Percentiles rank a stretch among this genome's conserved stretches.
Evolutionary conservation across 2,888 invertebrate genomes (phyloP).

Genomic region (Drosophila melanosoma): DNA sequence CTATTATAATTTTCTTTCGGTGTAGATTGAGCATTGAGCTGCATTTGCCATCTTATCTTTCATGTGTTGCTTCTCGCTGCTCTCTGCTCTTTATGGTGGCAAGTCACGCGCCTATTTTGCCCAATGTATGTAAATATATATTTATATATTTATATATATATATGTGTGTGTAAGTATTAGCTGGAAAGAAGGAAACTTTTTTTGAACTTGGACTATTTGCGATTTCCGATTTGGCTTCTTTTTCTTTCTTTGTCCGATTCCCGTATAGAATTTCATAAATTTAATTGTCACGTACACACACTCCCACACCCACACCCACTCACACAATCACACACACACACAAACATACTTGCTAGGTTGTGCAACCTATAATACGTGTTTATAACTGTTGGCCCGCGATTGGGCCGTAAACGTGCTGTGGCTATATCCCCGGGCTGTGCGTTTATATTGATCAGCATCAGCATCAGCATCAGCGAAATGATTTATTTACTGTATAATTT

Average conservation of each 20-base stretch:
- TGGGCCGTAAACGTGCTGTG: slow-evolving; percentile 52
- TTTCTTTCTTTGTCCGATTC: slow-evolving; percentile 6
- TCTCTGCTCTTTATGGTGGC: slow-evolving; percentile 15
- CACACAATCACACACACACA: slow-evolving; percentile 29
- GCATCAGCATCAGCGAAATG: slow-evolving; percentile 58
- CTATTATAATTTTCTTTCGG: not conserved
- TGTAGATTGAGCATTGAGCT: slow-evolving; percentile 15
- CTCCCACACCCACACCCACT: slow-evolving; percentile 37
- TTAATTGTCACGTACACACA: slow-evolving; percentile 75
- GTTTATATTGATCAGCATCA: slow-evolving; percentile 39
- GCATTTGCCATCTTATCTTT: slow-evolving; percentile 32
- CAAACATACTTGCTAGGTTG: not conserved
- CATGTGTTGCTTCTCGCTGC: slow-evolving; percentile 11
- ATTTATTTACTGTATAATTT: slow-evolving; percentile 73
- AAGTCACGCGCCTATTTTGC: slow-evolving; percentile 62
- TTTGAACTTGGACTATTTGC: slow-evolving; percentile 41
- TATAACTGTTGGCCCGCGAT: slow-evolving; percentile 62
- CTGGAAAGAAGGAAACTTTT: slow-evolving; percentile 25
- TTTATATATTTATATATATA: not conserved
- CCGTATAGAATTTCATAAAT: slow-evolving; percentile 68
- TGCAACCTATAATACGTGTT: slow-evolving; percentile 65
- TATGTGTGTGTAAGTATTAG: slow-evolving; percentile 25
- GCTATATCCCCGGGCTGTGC: slow-evolving; percentile 37
- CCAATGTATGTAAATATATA: slow-evolving; percentile 11
- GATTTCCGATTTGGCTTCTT: slow-evolving; percentile 9